Evolutionary conservation across 1,140 invertebrate genomes (phyloP).

Genomic region (Apis florea): DNA sequence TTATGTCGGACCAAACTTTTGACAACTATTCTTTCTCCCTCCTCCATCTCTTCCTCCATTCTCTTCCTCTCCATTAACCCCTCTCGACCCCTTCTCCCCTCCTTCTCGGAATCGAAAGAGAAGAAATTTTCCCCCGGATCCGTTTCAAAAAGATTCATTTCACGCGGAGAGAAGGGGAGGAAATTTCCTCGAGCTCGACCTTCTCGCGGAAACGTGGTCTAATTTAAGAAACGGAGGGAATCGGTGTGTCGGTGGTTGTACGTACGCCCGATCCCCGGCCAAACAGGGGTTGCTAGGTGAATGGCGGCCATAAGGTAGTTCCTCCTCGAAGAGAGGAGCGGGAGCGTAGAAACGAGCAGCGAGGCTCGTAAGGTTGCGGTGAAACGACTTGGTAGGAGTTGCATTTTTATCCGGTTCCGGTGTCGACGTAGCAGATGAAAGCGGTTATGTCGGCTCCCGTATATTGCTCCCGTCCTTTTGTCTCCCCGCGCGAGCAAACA

Average conservation of each 20-base stretch:
- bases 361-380: constrained; percentile 61
- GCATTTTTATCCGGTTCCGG: constrained; percentile 64
- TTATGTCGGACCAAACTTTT: not conserved
- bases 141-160: constrained; percentile 2
- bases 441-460: constrained; percentile 62
- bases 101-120: no score
- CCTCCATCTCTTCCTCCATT: no score
- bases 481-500: constrained; percentile 52
- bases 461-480: constrained; percentile 67
- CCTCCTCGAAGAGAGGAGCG: constrained; percentile 43
- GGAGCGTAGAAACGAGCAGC: constrained; percentile 54
- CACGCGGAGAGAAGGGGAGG: not conserved
- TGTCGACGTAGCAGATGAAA: constrained; percentile 73
- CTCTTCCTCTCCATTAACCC: no score
- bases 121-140: no score
- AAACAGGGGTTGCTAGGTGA: constrained; percentile 30
- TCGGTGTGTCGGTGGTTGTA: not conserved
- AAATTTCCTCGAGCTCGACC: not conserved
- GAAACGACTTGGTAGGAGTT: constrained; percentile 64
- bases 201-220: constrained; percentile 20
- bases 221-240: constrained; percentile 44
- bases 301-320: constrained; percentile 49
- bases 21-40: no score
- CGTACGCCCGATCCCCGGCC: constrained; percentile 14
- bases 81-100: no score